A percentile compares a stretch with the other conserved stretches of the same genome.
These are phyloP conservation scores for Hippolais icterina DNA, from an alignment of 2,113 vertebrate species.

Conservation along the genomic window DNA sequence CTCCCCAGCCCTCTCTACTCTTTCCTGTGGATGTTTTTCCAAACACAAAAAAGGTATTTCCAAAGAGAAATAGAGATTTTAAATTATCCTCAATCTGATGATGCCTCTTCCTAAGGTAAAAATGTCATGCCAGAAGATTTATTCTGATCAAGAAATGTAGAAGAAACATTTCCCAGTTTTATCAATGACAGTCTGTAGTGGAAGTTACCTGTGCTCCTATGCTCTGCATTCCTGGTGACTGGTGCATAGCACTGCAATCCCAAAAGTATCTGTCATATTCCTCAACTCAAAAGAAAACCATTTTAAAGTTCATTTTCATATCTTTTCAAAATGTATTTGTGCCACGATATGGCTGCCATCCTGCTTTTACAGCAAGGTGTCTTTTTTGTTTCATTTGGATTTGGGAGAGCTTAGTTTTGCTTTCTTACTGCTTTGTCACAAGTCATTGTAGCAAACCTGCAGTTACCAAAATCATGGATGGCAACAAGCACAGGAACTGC, in stretches of 20 bases:
- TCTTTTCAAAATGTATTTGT: background rate
- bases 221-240: background rate
- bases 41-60: background rate
- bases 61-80: background rate
- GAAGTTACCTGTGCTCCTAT: background rate
- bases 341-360: background rate
- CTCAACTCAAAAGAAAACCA: background rate
- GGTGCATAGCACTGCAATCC: background rate
- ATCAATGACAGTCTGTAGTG: background rate
- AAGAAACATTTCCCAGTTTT: background rate
- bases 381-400: background rate
- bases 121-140: background rate
- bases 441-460: background rate
- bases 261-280: background rate
- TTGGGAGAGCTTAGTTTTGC: conserved; percentile 28
- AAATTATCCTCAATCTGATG: background rate
- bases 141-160: background rate
- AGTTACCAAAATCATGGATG: background rate
- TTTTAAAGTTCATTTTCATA: background rate
- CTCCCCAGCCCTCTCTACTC: background rate
- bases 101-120: background rate
- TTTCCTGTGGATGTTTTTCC: background rate
- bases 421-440: conserved; percentile 29
- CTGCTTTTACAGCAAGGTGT: background rate
- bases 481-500: background rate